Evolutionary conservation across 1,140 invertebrate species (phyloP), one percentile per base, ranked within the genome.

Genomic region (Mylabris phalerata): DNA sequence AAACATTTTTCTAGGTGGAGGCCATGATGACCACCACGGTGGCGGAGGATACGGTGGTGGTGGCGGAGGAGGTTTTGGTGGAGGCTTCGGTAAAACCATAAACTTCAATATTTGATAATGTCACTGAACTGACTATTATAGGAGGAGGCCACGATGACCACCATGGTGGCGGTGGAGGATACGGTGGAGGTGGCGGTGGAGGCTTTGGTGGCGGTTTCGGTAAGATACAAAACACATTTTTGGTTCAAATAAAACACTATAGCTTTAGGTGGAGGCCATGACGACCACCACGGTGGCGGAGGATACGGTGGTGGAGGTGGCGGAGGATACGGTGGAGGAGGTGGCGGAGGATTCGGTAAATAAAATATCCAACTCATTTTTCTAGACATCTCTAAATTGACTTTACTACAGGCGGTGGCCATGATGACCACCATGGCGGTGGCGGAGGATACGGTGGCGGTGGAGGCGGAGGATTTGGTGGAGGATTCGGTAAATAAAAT

Each of bases 391-490:
- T 19, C 19, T 19, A 19, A 19, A 19, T 19, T 19, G 19, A 19
- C 19, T 19, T 19, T 19, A 19, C 19, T 19, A 19, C 19, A 19
- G 19, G 19, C 19, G 19, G 19, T 0, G 19, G 19, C 19, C 19
- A 19, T n/a, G 47, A 56, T 11, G 38, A 48, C 24, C 54, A 56
- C 44, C 42, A 50, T 25, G 6, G 25, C 11, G 62, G 62, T 44
- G 62, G 62, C 25, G 57, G 52, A 5, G 60, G 60, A 1, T 47
- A 27, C 26, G 61, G 61, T 41, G 60, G 60, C n/a, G 60, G 60
- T 38, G 46, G 48, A 9, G 61, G 61, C 25, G 32, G 32, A 32
- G 32, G 32, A 32, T 32, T 32, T 52, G 52, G 4, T 4, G 42
- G 42, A 10, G 55, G 55, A 25, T 43, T 26, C 39, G 55, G 57